Percentiles rank a stretch among this genome's conserved stretches.
Evolutionary conservation across 2,797 vertebrate species (phyloP).

Genomic region (Acanthis flammea): DNA sequence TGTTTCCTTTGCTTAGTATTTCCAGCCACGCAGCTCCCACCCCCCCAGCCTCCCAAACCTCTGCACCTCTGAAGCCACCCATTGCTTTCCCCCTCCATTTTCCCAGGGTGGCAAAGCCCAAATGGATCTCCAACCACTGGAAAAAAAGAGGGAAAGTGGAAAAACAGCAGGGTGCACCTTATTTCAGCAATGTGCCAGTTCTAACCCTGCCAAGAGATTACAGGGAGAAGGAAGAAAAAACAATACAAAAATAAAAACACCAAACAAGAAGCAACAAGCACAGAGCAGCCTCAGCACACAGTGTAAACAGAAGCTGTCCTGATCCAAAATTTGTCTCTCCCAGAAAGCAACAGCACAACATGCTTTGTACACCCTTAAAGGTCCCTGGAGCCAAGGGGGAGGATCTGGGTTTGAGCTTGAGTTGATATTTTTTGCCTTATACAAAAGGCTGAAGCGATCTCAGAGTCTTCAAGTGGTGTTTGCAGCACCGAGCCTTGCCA

Average conservation of each 20-base stretch:
- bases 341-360: slow-evolving; percentile 54
- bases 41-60: background rate
- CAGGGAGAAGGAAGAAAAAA: background rate
- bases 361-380: slow-evolving; percentile 9
- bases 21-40: slow-evolving; percentile 41
- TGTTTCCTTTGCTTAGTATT: slow-evolving; percentile 5
- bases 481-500: slow-evolving; percentile 27
- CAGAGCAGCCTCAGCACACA: slow-evolving; percentile 57
- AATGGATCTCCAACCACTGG: background rate
- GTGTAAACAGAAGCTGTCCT: slow-evolving; percentile 50
- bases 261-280: slow-evolving; percentile 53
- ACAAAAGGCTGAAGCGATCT: slow-evolving; percentile 17
- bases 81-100: background rate
- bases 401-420: background rate
- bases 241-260: slow-evolving; percentile 30
- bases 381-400: background rate
- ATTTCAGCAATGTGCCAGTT: slow-evolving; percentile 38
- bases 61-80: background rate
- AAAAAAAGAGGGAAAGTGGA: background rate
- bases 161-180: background rate
- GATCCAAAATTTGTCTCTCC: slow-evolving; percentile 42
- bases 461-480: slow-evolving; percentile 24
- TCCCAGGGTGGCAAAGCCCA: background rate
- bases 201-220: slow-evolving; percentile 54
- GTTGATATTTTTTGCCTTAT: background rate